A percentile compares a stretch with the other conserved stretches of the same genome.
Evolutionary conservation across 2,113 vertebrate genomes (phyloP).

Genomic region (Saguinus midas): DNA sequence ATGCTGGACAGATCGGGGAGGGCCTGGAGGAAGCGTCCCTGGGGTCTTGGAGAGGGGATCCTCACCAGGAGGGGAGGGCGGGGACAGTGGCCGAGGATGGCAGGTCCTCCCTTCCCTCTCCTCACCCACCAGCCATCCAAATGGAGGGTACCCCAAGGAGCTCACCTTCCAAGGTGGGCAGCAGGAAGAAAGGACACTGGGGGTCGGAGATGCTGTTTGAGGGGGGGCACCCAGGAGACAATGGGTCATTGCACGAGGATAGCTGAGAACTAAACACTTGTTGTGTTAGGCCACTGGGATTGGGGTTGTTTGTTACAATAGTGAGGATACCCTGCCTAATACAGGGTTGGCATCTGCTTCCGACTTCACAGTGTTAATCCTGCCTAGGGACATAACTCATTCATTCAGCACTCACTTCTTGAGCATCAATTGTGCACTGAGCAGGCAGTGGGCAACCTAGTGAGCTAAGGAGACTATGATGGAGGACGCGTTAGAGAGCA

Average conservation of each 20-base stretch:
- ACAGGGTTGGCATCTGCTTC: neutral
- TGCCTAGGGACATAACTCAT: neutral
- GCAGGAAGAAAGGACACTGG: neutral
- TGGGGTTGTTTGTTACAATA: neutral
- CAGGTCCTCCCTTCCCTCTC: accelerated
- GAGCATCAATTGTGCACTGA: neutral
- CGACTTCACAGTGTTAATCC: neutral
- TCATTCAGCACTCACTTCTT: neutral
- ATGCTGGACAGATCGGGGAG: neutral
- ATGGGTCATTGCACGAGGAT: neutral
- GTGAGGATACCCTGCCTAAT: neutral
- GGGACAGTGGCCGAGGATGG: too few species aligned
- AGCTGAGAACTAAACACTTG: neutral
- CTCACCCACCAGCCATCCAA: accelerated
- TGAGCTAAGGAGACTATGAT: neutral
- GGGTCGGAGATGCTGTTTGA: neutral
- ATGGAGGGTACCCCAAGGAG: neutral
- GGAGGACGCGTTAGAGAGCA: neutral
- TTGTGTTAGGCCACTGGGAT: neutral
- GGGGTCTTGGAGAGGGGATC: neutral
- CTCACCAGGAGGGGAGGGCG: neutral
- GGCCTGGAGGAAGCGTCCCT: neutral
- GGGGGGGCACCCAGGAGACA: neutral
- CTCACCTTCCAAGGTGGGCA: too few species aligned
- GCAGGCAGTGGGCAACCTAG: neutral